Evolutionary conservation across 2,113 vertebrate genomes (phyloP), one percentile per base, ranked within the genome.

Genomic region (Engraulis encrasicolus): DNA sequence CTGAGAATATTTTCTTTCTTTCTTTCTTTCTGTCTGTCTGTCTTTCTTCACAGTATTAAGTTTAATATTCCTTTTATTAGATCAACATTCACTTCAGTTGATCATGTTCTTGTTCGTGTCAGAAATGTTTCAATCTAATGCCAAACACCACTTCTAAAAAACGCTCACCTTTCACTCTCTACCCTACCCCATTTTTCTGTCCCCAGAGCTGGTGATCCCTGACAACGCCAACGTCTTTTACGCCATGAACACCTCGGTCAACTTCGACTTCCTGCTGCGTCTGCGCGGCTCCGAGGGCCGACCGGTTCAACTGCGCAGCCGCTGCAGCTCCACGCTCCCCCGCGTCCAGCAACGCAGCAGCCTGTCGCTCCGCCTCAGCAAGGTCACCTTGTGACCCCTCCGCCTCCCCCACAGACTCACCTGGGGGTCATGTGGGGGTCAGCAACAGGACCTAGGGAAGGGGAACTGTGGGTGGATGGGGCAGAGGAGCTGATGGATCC

Each of bases 221-320:
- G 94, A 95, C 50, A 96, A 96, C 0, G 97, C 96, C 78, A 99
- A 99, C 0, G 97, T 99, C 36, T 99, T 98, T 82, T 99, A 98
- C 0, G 97, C 96, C 91, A 99, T 99, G 97, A 99, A 98, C 93
- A 98, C 96, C 87, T 95, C 96, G 0, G 96, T 92, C 0, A 98
- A 97, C 92, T 99, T 96, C 0, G 91, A 99, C 89, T 99, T 99
- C 91, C 93, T 99, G 89, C 92, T 99, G 90, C 94, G 97, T 1
- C 93, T 93, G 85, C 93, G 97, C 52, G 95, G 89, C 87, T 84
- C 90, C 0, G 89, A 92, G 0, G 87, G 77, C 0, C 85, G 85
- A 5, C 89, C 93, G 0, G 95, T 95, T 49, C 96, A 96, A 80
- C 91, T 95, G 78, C 92, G 96, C 0, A 95, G 94, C 86, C 94